Percentiles rank a stretch among this genome's conserved stretches.
phyloP scores from a whole-genome alignment of 2,888 invertebrate species.

The Monoplex corrugatus region DNA sequence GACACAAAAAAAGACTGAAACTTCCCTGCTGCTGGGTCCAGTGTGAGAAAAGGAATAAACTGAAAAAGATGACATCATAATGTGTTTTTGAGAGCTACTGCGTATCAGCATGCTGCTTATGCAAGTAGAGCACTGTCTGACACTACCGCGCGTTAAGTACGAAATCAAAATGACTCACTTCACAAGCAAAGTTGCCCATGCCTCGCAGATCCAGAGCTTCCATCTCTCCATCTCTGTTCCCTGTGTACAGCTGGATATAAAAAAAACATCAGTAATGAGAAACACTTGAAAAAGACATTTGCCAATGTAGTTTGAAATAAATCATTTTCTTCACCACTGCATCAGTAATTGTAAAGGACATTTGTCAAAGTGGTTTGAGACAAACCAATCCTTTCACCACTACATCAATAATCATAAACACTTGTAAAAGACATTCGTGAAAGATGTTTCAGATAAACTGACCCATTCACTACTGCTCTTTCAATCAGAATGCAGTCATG shows the following conservation, averaged over 20 bases:
- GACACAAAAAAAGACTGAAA: not conserved
- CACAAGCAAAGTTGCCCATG: slow-evolving; percentile 55
- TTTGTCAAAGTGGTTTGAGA: not conserved
- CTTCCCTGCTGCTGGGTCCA: not conserved
- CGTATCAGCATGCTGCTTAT: too few species aligned
- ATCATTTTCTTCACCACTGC: not conserved
- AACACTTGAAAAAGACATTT: too few species aligned
- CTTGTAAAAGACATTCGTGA: not conserved
- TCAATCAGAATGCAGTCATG: too few species aligned
- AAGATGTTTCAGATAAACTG: not conserved
- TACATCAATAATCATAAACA: not conserved
- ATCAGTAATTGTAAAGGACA: not conserved
- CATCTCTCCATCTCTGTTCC: slow-evolving; percentile 68
- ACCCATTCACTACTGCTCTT: too few species aligned
- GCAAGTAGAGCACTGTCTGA: not conserved
- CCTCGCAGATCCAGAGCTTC: slow-evolving; percentile 59
- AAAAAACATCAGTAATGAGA: slow-evolving; percentile 2
- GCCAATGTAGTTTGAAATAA: not conserved
- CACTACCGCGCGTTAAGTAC: too few species aligned
- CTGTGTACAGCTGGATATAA: slow-evolving; percentile 63
- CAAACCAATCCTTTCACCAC: slow-evolving; percentile 20
- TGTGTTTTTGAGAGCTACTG: too few species aligned
- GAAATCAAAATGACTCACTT: slow-evolving; percentile 44
- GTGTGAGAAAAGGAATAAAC: not conserved
- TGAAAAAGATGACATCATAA: too few species aligned